Evolutionary conservation across 2,113 vertebrate species (phyloP).

Genomic region (Mesitornis unicolor): DNA sequence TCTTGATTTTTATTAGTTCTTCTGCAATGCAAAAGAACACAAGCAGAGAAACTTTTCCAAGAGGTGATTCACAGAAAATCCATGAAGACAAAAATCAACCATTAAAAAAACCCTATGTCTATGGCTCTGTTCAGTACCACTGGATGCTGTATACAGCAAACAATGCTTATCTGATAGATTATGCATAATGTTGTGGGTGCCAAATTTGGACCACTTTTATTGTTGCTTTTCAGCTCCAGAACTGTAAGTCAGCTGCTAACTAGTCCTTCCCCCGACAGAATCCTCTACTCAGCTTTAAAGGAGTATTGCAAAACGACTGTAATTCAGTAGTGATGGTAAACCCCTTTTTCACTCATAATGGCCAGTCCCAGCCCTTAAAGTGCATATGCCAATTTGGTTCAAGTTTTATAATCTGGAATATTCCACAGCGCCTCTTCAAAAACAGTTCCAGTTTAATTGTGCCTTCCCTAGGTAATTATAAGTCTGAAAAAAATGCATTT

Average conservation of each 20-base stretch:
- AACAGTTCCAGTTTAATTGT: background rate
- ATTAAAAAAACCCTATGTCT: background rate
- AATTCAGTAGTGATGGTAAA: background rate
- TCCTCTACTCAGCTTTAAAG: background rate
- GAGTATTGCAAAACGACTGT: background rate
- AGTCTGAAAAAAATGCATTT: background rate
- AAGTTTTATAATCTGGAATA: slow-evolving; percentile 8
- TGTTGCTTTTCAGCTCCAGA: background rate
- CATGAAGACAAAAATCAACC: background rate
- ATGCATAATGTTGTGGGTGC: background rate
- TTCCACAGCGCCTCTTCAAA: background rate
- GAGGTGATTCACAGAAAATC: background rate
- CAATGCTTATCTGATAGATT: background rate
- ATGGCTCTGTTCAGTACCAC: background rate
- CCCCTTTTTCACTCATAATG: background rate
- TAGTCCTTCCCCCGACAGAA: background rate
- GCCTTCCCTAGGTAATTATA: background rate
- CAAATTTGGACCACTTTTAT: background rate
- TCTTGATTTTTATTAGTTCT: background rate
- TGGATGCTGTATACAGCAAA: background rate
- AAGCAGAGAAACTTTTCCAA: background rate
- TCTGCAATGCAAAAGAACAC: background rate
- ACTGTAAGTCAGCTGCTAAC: background rate
- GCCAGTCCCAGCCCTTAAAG: background rate
- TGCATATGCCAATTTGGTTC: slow-evolving; percentile 12